phyloP scores from a whole-genome alignment of 2,888 invertebrate genomes.

The Ormyrus labotus region DNA sequence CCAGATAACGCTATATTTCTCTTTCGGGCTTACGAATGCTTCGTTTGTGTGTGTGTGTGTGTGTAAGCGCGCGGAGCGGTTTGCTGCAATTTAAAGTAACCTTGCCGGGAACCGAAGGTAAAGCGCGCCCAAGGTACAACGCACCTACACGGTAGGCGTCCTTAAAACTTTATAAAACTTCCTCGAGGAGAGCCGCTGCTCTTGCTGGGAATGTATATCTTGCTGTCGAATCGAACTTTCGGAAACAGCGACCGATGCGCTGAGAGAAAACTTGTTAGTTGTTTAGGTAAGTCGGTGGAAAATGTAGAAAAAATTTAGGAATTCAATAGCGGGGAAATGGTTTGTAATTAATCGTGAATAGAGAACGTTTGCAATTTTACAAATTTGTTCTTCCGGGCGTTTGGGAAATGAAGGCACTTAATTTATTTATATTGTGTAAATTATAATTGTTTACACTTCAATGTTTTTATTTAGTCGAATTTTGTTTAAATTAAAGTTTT shows the following conservation, averaged over 20 bases:
- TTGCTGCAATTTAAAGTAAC: conserved; percentile 61
- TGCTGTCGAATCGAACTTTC: conserved; percentile 12
- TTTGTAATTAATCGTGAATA: too few relatives aligned
- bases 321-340: too few relatives aligned
- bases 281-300: neutral
- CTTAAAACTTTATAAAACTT: conserved; percentile 34
- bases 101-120: conserved; percentile 55
- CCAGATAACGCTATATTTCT: conserved; percentile 57
- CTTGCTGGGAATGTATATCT: neutral
- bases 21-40: neutral
- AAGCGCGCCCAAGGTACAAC: conserved; percentile 45
- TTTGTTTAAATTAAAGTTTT: too few relatives aligned
- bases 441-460: too few relatives aligned
- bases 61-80: conserved; percentile 29
- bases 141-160: conserved; percentile 13
- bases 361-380: too few relatives aligned
- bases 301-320: too few relatives aligned
- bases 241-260: neutral
- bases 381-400: too few relatives aligned
- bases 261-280: conserved; percentile 5
- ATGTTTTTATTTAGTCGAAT: too few relatives aligned
- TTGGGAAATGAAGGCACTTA: too few relatives aligned
- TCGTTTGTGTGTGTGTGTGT: neutral
- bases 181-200: conserved; percentile 8
- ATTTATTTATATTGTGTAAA: too few relatives aligned